Conservation (phyloP, 2,113 vertebrate species). For the Microtus oregoni region DNA sequence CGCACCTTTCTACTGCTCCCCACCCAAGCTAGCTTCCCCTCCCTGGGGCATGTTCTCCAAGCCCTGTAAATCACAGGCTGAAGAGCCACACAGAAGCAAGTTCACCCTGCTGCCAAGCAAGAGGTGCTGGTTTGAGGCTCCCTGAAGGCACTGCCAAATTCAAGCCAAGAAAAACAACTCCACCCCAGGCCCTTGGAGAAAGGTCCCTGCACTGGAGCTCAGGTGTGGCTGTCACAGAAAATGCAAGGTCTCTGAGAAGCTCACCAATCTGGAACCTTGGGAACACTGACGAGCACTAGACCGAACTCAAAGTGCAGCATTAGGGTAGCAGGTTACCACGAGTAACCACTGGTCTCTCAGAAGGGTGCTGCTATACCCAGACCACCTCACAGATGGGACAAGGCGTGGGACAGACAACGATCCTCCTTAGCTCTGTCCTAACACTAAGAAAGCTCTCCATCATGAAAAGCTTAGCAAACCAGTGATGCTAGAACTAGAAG, state of each 20-base stretch:
- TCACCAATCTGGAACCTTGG: neutral
- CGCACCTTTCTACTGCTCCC: conserved; percentile 83
- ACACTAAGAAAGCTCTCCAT: neutral
- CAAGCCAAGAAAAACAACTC: conserved; percentile 78
- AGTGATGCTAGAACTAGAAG: too few relatives aligned
- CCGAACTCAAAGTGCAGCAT: neutral
- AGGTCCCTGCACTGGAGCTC: conserved; percentile 72
- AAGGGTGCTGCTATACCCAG: neutral
- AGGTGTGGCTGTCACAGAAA: too few relatives aligned
- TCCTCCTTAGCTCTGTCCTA: too few relatives aligned
- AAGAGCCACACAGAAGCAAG: conserved; percentile 70
- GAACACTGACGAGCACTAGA: neutral
- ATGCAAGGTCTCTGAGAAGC: neutral
- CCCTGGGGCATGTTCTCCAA: conserved; percentile 84
- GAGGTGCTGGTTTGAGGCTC: conserved; percentile 81
- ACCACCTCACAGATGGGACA: neutral
- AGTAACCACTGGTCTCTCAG: neutral
- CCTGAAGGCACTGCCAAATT: conserved; percentile 79
- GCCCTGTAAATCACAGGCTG: conserved; percentile 84
- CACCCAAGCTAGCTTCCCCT: conserved; percentile 84
- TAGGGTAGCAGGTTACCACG: neutral
- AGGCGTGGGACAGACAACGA: too few relatives aligned
- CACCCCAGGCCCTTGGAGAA: conserved; percentile 72
- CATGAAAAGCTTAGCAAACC: neutral
- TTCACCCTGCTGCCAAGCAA: conserved; percentile 80